These are phyloP conservation scores for Pomacea maculata DNA, from an alignment of 1,140 invertebrate genomes.

Conservation along the genomic window DNA sequence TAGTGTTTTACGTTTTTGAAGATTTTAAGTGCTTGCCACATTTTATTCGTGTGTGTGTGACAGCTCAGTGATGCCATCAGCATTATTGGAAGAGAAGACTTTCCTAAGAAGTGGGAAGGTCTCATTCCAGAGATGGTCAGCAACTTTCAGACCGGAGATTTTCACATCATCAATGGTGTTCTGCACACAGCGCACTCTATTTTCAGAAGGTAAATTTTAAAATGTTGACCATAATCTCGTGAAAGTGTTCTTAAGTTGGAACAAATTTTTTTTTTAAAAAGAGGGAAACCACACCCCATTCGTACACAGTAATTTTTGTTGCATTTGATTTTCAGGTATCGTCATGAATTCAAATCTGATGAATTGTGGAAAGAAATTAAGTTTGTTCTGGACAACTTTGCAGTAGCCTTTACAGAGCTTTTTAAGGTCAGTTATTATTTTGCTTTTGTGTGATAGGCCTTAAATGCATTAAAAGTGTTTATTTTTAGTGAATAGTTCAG, in stretches of 20 bases:
- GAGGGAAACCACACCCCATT: too few relatives aligned
- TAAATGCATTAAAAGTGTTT: too few relatives aligned
- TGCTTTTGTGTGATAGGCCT: too few relatives aligned
- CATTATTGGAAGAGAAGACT: conserved; percentile 93
- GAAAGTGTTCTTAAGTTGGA: neutral
- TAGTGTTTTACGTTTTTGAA: too few relatives aligned
- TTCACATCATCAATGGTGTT: conserved; percentile 94
- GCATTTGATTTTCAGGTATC: conserved; percentile 72
- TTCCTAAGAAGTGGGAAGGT: conserved; percentile 93
- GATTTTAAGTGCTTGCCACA: too few relatives aligned
- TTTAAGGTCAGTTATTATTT: conserved; percentile 72
- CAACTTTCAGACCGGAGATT: conserved; percentile 89
- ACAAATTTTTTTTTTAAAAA: too few relatives aligned
- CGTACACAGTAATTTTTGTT: neutral
- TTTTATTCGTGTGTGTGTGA: neutral
- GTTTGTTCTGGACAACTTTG: conserved; percentile 93
- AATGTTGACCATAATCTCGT: neutral
- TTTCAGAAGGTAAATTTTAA: conserved; percentile 77
- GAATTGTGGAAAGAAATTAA: conserved; percentile 96
- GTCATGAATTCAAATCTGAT: conserved; percentile 95
- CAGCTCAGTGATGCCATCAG: conserved; percentile 92
- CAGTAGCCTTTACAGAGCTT: conserved; percentile 90
- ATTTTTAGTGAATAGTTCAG: too few relatives aligned
- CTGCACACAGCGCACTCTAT: conserved; percentile 94
- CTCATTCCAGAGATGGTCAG: conserved; percentile 91